Base-by-base conservation (phyloP, 2,797 vertebrate genomes). In the Emys orbicularis region DNA sequence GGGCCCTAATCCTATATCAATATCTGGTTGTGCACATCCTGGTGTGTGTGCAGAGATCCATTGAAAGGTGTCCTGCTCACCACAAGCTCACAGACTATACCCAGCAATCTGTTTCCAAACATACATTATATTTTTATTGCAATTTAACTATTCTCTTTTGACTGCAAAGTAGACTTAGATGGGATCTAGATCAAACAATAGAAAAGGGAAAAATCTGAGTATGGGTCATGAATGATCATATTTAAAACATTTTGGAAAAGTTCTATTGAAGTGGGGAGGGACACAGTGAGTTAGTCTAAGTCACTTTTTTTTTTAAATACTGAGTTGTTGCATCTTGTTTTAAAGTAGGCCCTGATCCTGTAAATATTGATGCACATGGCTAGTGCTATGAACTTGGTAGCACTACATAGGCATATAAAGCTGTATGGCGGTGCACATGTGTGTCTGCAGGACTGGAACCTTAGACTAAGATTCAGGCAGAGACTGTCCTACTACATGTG, bases 201-300 rank as follows among this genome's bases (percentile, higher is more conserved):
- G 27, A 44, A 76, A 47, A 47, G 12, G 44, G 41, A 29, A 72
- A 47, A 37, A 34, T n/a, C 72, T 3, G 0, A 68, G 52, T 49
- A 34, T 0, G 0, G 56, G 0, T 2, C n/a, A 57, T 8, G 16
- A 4, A 8, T 61, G 8, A 11, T n/a, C 29, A 80, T 41, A 5
- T 5, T n/a, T 52, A 83, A 93, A 86, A 11, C 29, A 47, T 18
- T 79, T 72, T 50, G 15, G 37, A 44, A 84, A 90, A 68, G 79
- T 1, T 0, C 47, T 89, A 3, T 0, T 47, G 27, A 27, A 89
- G 8, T 1, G 7, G 27, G 41, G 13, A 34, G 79, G 9, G 23
- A 12, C n/a, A n/a, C 16, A 86, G 49, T 57, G 27, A 31, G 3
- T 44, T 15, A 29, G 6, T 6, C 44, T 44, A 25, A 25, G 37